Evolutionary conservation across 1,140 invertebrate genomes (phyloP), one percentile per base, ranked within the genome.

Genomic region (Orius insidiosus): DNA sequence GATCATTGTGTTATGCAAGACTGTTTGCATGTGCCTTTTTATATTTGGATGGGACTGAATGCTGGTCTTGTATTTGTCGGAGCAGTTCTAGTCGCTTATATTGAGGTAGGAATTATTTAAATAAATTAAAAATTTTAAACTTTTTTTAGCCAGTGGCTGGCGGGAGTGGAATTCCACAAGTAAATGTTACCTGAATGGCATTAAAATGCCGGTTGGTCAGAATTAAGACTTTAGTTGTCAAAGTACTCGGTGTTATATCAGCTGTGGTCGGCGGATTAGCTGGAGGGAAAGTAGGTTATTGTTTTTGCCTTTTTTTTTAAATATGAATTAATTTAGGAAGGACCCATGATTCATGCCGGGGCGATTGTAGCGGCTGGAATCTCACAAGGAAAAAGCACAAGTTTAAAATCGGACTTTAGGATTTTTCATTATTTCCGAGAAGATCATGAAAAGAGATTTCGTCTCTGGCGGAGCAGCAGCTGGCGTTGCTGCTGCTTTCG

Each of bases 181-280:
- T 99, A 99, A 99, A 70, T 97, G 92, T 66, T 99, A 96, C 62
- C 67, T 99, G n/a, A 99, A 99, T 66, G 96, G 96, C 7, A 78
- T 99, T 0, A 96, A 97, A 68, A 74, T 96, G 42, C 89, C 68
- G 87, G 53, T 80, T 95, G 45, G 87, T 95, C 4, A 68, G 92
- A 36, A 77, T 99, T 40, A 96, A 94, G 63, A 98, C 95, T 0
- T 63, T 98, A 13, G 53, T 89, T 10, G 80, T 89, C 2, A 98
- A 99, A 70, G 76, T 79, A 16, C 63, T 95, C 43, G 94, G 95
- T 11, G 93, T 98, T 7, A 78, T 92, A 11, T 78, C 80, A 38
- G 88, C 92, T 10, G 94, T 98, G 0, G 79, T 89, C 18, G 95
- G 94, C 31, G 95, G 95, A 1, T 63, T 98, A 34, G 89, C 90